A percentile compares a stretch with the other conserved stretches of the same genome.
These are phyloP conservation scores for Agrochola lychnidis DNA, from an alignment of 2,888 invertebrate genomes.

Conservation along the genomic window DNA sequence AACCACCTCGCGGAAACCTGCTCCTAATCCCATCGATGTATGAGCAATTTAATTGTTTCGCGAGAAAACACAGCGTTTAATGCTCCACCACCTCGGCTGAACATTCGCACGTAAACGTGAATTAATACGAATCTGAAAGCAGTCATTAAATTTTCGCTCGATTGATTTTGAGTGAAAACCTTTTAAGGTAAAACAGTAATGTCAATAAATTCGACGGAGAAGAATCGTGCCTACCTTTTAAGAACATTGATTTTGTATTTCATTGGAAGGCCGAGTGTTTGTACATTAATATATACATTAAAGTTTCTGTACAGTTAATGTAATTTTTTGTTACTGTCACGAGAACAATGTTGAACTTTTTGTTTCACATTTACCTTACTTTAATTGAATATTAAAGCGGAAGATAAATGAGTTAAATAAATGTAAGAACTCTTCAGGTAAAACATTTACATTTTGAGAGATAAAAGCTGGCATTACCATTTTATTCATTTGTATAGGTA, in stretches of 20 bases:
- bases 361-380: constrained; percentile 58
- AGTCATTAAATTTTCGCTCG: constrained; percentile 89
- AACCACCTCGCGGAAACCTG: constrained; percentile 75
- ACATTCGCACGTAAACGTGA: constrained; percentile 81
- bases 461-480: constrained; percentile 58
- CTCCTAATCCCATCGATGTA: constrained; percentile 84
- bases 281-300: constrained; percentile 64
- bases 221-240: constrained; percentile 76
- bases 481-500: constrained; percentile 67
- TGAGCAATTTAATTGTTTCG: constrained; percentile 89
- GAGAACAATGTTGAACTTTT: constrained; percentile 69
- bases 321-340: constrained; percentile 41
- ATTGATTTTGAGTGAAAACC: constrained; percentile 86
- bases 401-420: constrained; percentile 57
- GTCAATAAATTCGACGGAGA: constrained; percentile 79
- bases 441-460: constrained; percentile 57
- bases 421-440: constrained; percentile 49
- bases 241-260: constrained; percentile 75
- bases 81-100: constrained; percentile 79
- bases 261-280: constrained; percentile 60
- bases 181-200: constrained; percentile 85
- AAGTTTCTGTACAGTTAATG: constrained; percentile 50
- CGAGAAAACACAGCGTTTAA: constrained; percentile 84
- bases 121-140: constrained; percentile 87
- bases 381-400: constrained; percentile 61